These are phyloP conservation scores for Barypeithes pellucidus DNA, from an alignment of 2,888 invertebrate genomes.

Conservation along the genomic window DNA sequence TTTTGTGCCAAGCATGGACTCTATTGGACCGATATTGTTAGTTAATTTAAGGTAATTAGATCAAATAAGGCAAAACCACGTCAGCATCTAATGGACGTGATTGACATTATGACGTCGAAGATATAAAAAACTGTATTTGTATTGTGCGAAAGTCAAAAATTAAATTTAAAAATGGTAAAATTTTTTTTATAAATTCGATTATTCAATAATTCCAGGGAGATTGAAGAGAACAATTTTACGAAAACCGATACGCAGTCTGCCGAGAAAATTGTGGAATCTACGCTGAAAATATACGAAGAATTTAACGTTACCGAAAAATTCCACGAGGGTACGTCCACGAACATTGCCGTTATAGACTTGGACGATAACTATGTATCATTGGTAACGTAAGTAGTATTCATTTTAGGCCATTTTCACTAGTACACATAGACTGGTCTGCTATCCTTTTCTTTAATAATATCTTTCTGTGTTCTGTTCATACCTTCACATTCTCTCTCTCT, in stretches of 20 bases:
- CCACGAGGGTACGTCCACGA: slow-evolving; percentile 72
- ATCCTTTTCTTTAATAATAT: too few species aligned
- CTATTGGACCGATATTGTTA: slow-evolving; percentile 64
- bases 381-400: slow-evolving; percentile 74
- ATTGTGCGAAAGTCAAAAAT: too few species aligned
- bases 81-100: too few species aligned
- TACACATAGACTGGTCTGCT: too few species aligned
- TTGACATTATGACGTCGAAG: too few species aligned
- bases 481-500: too few species aligned
- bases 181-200: too few species aligned
- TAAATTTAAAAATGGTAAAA: too few species aligned
- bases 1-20: slow-evolving; percentile 63
- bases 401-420: too few species aligned
- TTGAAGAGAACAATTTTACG: slow-evolving; percentile 64
- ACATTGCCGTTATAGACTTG: slow-evolving; percentile 78
- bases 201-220: slow-evolving; percentile 57
- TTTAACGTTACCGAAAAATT: slow-evolving; percentile 62
- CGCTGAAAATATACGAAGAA: slow-evolving; percentile 62
- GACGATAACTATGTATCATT: slow-evolving; percentile 80
- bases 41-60: slow-evolving; percentile 59
- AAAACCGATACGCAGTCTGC: slow-evolving; percentile 53
- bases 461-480: too few species aligned
- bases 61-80: too few species aligned
- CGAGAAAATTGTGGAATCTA: slow-evolving; percentile 62
- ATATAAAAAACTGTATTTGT: too few species aligned